Conservation (phyloP, 2,888 invertebrate species). For the Sinelater perroti region DNA sequence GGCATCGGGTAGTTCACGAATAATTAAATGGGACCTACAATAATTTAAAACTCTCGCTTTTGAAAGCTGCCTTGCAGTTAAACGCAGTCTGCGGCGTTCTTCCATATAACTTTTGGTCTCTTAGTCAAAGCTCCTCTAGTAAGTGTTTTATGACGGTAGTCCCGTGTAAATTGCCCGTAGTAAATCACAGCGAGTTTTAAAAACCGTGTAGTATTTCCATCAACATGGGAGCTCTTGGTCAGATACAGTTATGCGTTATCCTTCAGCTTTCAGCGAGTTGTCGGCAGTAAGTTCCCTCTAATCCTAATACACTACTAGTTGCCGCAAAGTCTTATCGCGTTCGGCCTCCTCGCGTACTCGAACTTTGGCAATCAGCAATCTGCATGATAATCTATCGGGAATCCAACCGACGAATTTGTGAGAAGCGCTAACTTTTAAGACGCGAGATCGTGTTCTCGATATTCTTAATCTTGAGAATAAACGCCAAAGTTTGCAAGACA, state of each 20-base stretch:
- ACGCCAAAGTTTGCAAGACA: constrained; percentile 21
- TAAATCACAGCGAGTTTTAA: constrained; percentile 18
- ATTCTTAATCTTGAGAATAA: constrained; percentile 26
- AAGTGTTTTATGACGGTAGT: constrained; percentile 5
- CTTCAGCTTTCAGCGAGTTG: constrained; percentile 29
- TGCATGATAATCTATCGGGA: constrained; percentile 44
- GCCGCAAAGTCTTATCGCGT: constrained; percentile 26
- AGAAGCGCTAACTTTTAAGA: constrained; percentile 40
- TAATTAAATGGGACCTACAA: too few species aligned
- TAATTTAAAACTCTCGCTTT: too few species aligned
- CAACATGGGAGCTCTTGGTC: constrained; percentile 15
- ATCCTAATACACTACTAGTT: constrained; percentile 31
- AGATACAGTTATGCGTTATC: constrained; percentile 28
- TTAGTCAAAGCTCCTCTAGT: neutral
- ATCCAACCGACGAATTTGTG: constrained; percentile 36
- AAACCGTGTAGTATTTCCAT: constrained; percentile 17
- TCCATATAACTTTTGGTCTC: neutral
- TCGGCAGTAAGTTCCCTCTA: constrained; percentile 26
- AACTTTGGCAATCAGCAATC: constrained; percentile 40
- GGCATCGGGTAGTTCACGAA: too few species aligned
- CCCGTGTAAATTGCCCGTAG: neutral
- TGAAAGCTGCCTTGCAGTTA: too few species aligned
- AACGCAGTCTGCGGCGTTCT: neutral
- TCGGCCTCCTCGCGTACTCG: constrained; percentile 25
- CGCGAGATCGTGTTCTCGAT: constrained; percentile 30